Evolutionary conservation across 2,797 vertebrate species (phyloP).

Genomic region (Scolopax rusticola): DNA sequence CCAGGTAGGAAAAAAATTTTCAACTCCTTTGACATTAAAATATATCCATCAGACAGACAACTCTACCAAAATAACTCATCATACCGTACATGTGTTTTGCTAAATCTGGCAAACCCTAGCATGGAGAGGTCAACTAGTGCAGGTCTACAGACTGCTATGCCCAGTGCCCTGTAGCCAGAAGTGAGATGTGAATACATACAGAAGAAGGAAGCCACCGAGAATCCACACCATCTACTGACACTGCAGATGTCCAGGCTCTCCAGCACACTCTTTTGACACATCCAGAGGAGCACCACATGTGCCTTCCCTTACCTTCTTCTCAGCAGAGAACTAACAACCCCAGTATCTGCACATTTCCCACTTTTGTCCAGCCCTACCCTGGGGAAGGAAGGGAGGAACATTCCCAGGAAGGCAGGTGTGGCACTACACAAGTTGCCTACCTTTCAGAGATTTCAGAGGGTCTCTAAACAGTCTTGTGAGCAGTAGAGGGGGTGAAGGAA

Average conservation of each 20-base stretch:
- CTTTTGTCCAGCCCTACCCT: neutral
- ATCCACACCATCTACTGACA: fast-evolving
- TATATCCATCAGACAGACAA: neutral
- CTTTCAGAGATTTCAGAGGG: neutral
- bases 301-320: neutral
- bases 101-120: neutral
- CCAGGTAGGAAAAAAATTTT: neutral
- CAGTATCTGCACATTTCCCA: neutral
- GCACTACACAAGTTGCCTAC: neutral
- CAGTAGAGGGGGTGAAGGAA: neutral
- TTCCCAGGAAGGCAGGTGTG: neutral
- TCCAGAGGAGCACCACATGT: fast-evolving
- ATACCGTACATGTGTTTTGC: neutral
- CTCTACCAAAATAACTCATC: neutral
- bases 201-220: neutral
- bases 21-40: neutral
- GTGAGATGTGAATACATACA: neutral
- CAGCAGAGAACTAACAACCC: neutral
- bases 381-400: neutral
- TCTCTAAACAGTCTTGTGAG: neutral
- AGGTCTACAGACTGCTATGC: neutral
- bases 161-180: neutral
- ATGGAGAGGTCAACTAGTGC: neutral
- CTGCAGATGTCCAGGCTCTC: neutral
- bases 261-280: too few relatives aligned